Evolutionary conservation across 37 sponge, comb jelly and placozoan species (phyloP).

Genomic region (Aphrocallistes beatrix): DNA sequence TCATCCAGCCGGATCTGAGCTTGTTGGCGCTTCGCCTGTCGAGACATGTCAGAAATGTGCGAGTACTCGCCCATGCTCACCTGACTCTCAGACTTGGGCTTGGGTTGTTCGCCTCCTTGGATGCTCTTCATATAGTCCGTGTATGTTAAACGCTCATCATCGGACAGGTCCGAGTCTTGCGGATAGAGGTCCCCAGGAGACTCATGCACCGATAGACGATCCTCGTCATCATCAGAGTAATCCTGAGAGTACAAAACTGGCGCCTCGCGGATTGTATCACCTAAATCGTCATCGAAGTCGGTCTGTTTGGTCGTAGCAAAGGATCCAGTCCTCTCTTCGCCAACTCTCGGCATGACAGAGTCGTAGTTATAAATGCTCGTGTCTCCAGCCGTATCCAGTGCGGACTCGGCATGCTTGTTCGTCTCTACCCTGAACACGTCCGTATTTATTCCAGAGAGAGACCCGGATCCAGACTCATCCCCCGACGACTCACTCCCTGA

Average conservation of each 20-base stretch:
- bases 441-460: neutral
- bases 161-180: neutral
- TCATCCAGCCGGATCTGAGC: neutral
- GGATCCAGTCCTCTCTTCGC: neutral
- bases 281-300: neutral
- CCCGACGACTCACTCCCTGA: neutral
- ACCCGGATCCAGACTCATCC: neutral
- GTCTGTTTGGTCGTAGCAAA: slow-evolving; percentile 7
- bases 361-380: neutral
- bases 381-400: neutral
- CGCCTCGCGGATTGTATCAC: slow-evolving; percentile 19
- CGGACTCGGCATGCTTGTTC: neutral
- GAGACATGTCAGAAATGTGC: neutral
- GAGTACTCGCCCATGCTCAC: neutral
- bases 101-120: neutral
- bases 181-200: neutral
- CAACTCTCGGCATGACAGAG: neutral
- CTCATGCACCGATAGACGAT: neutral
- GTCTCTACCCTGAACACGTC: neutral
- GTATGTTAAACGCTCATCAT: neutral
- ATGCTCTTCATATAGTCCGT: neutral
- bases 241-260: neutral
- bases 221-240: neutral
- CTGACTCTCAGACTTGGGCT: neutral
- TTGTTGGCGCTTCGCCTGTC: neutral